A percentile compares a stretch with the other conserved stretches of the same genome.
Evolutionary conservation across 2,113 vertebrate genomes (phyloP).

Genomic region (Paracanthobrama guichenoti): DNA sequence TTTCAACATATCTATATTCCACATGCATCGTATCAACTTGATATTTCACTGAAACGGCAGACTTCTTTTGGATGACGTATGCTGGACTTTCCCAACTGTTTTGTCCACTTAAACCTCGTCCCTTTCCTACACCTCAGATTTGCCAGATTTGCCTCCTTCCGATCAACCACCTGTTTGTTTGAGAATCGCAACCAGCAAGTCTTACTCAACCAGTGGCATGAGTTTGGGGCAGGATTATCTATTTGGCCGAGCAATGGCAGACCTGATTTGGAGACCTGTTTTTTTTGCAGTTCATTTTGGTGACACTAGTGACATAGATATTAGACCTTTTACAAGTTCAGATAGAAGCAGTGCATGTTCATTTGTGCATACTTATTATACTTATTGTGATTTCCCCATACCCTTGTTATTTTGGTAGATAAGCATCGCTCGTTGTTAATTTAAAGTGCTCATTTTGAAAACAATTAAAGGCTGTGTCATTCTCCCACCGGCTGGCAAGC

Average conservation of each 20-base stretch:
- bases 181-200: not conserved
- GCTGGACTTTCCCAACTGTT: too few relatives aligned
- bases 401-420: conserved; percentile 39
- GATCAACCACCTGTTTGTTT: not conserved
- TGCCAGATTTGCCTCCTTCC: not conserved
- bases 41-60: too few relatives aligned
- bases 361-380: conserved; percentile 17
- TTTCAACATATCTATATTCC: too few relatives aligned
- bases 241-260: not conserved
- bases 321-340: not conserved
- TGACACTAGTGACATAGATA: not conserved
- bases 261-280: not conserved
- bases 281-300: not conserved
- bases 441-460: conserved; percentile 56
- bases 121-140: not conserved
- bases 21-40: too few relatives aligned
- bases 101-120: too few relatives aligned
- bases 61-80: too few relatives aligned
- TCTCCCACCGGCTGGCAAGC: conserved; percentile 40
- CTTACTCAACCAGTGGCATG: not conserved
- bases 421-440: conserved; percentile 54
- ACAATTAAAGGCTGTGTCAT: conserved; percentile 44
- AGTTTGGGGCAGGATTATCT: not conserved
- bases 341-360: not conserved
- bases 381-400: conserved; percentile 20